Conservation (phyloP, 2,797 vertebrate species). For the Botia kubotai region DNA sequence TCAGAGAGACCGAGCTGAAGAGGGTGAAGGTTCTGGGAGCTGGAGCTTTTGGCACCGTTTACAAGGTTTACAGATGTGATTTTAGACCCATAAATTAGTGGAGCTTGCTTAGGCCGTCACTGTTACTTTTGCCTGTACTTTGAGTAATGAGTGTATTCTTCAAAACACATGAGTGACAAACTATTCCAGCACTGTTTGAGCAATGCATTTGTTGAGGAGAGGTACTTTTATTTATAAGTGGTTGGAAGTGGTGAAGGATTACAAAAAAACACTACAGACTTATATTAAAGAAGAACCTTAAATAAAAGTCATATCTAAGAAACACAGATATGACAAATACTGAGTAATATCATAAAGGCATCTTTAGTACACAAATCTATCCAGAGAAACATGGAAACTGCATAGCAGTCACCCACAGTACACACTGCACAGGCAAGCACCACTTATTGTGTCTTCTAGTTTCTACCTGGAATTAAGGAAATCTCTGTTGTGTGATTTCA, state of each 20-base stretch:
- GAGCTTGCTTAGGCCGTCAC: background rate
- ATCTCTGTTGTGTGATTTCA: too few species aligned
- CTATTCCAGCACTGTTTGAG: background rate
- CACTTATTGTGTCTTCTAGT: background rate
- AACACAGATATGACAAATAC: background rate
- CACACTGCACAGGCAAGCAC: background rate
- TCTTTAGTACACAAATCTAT: background rate
- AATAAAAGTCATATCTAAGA: background rate
- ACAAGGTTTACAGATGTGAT: slow-evolving; percentile 82
- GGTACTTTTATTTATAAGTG: background rate
- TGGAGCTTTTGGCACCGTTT: slow-evolving; percentile 95
- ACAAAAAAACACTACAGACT: background rate
- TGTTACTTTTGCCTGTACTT: background rate
- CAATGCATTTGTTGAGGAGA: background rate
- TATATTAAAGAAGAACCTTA: background rate
- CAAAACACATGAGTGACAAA: background rate
- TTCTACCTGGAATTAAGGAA: too few species aligned
- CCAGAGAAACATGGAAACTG: background rate
- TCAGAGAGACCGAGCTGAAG: slow-evolving; percentile 97
- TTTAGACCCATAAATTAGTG: background rate
- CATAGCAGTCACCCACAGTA: background rate
- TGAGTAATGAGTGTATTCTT: background rate
- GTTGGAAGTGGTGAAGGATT: fast-evolving
- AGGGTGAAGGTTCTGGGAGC: slow-evolving; percentile 95
- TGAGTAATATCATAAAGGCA: background rate